Percentiles rank a stretch among this genome's conserved stretches.
phyloP scores from a whole-genome alignment of 2,797 vertebrate species.

The Argya squamiceps region DNA sequence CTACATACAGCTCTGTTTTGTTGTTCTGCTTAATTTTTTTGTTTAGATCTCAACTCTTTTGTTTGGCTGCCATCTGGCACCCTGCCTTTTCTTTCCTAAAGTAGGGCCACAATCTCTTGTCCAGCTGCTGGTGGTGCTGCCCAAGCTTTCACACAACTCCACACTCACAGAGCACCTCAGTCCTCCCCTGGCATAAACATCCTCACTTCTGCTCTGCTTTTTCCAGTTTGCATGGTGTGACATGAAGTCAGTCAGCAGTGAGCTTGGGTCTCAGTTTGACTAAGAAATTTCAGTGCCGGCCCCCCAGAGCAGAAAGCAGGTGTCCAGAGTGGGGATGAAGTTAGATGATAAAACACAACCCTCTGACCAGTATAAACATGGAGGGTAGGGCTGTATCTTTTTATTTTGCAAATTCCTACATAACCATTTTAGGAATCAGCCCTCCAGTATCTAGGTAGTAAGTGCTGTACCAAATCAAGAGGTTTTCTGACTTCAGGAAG shows the following conservation, averaged over 20 bases:
- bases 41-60: slow-evolving; percentile 28
- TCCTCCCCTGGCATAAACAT: background rate
- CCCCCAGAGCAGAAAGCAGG: background rate
- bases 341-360: background rate
- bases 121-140: slow-evolving; percentile 29
- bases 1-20: fast-evolving
- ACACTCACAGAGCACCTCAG: background rate
- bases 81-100: slow-evolving; percentile 53
- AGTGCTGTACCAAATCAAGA: background rate
- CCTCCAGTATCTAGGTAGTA: background rate
- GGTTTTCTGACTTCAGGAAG: background rate
- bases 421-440: background rate
- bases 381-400: background rate
- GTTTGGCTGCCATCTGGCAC: slow-evolving; percentile 50
- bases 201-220: background rate
- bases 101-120: slow-evolving; percentile 12
- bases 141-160: background rate
- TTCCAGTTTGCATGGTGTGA: background rate
- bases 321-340: fast-evolving
- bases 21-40: background rate
- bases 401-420: background rate
- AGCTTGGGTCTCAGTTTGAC: background rate
- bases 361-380: fast-evolving
- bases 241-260: background rate
- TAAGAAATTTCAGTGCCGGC: background rate